Evolutionary conservation across 2,797 vertebrate genomes (phyloP).

Genomic region (Coracias cyanogaster): DNA sequence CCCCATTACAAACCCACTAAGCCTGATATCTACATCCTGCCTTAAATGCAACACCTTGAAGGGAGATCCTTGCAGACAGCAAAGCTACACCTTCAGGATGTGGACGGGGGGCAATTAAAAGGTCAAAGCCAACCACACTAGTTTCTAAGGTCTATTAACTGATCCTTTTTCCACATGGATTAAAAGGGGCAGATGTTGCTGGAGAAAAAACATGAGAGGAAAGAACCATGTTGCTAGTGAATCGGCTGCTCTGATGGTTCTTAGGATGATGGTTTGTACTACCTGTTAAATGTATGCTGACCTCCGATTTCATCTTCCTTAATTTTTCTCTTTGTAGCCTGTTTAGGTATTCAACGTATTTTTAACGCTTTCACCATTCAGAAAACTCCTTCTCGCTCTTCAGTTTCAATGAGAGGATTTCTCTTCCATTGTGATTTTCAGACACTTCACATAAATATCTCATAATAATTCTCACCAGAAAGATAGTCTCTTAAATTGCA

Average conservation of each 20-base stretch:
- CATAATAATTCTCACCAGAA: neutral
- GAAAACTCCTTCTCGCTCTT: neutral
- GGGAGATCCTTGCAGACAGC: neutral
- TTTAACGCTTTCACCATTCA: neutral
- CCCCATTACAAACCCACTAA: neutral
- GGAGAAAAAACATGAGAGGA: too few species aligned
- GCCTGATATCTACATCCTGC: too few species aligned
- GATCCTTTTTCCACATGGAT: neutral
- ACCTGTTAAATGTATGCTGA: neutral
- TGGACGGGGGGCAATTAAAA: too few species aligned
- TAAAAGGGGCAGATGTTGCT: too few species aligned
- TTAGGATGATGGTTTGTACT: neutral
- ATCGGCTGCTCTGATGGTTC: neutral
- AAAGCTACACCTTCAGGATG: too few species aligned
- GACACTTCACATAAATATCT: neutral
- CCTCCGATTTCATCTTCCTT: neutral
- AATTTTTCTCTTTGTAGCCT: neutral
- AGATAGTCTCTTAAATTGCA: neutral
- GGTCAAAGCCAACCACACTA: neutral
- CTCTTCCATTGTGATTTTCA: neutral
- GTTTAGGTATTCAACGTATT: neutral
- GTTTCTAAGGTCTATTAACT: neutral
- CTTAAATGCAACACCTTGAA: neutral
- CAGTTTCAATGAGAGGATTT: neutral
- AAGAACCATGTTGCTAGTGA: too few species aligned